Percentiles rank a stretch among this genome's conserved stretches.
Conservation (phyloP, 53 echinoderm and acorn worm species). For the Holothuria scabra region DNA sequence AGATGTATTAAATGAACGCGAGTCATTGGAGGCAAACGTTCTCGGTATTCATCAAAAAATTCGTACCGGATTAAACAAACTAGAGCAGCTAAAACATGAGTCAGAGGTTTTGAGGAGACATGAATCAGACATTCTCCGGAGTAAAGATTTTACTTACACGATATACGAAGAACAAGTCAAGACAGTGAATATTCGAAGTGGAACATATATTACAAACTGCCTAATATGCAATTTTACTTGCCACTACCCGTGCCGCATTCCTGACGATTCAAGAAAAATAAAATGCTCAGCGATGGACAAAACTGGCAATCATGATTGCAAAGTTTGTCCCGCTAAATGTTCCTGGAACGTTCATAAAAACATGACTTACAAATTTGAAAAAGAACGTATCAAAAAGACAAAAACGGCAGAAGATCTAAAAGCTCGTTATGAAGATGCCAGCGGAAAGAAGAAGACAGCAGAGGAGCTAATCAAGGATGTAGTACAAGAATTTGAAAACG, state of each 20-base stretch:
- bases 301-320: neutral
- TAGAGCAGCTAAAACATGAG: slow-evolving; percentile 47
- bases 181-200: neutral
- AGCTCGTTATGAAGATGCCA: slow-evolving; percentile 44
- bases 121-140: slow-evolving; percentile 46
- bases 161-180: slow-evolving; percentile 22
- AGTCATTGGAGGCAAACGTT: slow-evolving; percentile 39
- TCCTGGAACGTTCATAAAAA: slow-evolving; percentile 45
- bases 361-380: slow-evolving; percentile 41
- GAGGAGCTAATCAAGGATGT: slow-evolving; percentile 48
- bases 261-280: slow-evolving; percentile 32
- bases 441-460: slow-evolving; percentile 39
- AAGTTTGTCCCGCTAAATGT: slow-evolving; percentile 62
- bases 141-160: slow-evolving; percentile 39
- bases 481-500: slow-evolving; percentile 16
- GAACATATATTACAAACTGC: slow-evolving; percentile 57
- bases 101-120: slow-evolving; percentile 41
- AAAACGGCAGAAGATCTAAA: slow-evolving; percentile 25
- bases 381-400: slow-evolving; percentile 4
- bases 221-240: slow-evolving; percentile 47
- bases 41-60: slow-evolving; percentile 59
- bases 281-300: slow-evolving; percentile 41
- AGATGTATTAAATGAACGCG: slow-evolving; percentile 34
- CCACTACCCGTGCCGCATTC: slow-evolving; percentile 54
- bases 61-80: slow-evolving; percentile 21